Evolutionary conservation across 2,797 vertebrate species (phyloP).

Genomic region (Helicolenus hilgendorfi): DNA sequence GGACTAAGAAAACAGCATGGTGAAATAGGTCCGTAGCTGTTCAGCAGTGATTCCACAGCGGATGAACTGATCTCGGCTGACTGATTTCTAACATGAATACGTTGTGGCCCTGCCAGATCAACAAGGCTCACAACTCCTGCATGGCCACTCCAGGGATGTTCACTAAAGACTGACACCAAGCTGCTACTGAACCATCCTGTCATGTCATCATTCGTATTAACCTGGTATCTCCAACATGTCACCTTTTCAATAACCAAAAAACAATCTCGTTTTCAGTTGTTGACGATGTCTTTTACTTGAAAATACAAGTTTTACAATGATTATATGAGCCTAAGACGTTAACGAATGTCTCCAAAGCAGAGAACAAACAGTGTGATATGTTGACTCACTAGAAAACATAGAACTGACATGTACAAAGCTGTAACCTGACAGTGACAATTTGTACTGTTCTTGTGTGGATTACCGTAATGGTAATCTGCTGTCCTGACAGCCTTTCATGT

Average conservation of each 20-base stretch:
- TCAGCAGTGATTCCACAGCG: background rate
- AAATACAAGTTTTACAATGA: background rate
- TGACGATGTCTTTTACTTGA: background rate
- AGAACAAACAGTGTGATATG: background rate
- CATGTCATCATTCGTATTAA: background rate
- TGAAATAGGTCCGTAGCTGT: background rate
- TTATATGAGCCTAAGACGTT: background rate
- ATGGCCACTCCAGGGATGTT: background rate
- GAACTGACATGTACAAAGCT: background rate
- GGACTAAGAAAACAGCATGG: background rate
- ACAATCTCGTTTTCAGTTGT: background rate
- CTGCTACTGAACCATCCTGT: background rate
- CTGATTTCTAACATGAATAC: constrained; percentile 13
- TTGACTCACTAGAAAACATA: background rate
- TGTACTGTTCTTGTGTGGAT: background rate
- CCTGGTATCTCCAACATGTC: background rate
- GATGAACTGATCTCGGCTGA: background rate
- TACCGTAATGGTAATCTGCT: background rate
- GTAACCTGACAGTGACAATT: background rate
- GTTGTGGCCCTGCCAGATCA: background rate
- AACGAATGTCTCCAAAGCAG: background rate
- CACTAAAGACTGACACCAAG: background rate
- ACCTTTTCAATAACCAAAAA: background rate
- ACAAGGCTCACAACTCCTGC: background rate
- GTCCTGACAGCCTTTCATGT: constrained; percentile 1